phyloP scores from a whole-genome alignment of 2,888 invertebrate species.

The Drosophila histrio region DNA sequence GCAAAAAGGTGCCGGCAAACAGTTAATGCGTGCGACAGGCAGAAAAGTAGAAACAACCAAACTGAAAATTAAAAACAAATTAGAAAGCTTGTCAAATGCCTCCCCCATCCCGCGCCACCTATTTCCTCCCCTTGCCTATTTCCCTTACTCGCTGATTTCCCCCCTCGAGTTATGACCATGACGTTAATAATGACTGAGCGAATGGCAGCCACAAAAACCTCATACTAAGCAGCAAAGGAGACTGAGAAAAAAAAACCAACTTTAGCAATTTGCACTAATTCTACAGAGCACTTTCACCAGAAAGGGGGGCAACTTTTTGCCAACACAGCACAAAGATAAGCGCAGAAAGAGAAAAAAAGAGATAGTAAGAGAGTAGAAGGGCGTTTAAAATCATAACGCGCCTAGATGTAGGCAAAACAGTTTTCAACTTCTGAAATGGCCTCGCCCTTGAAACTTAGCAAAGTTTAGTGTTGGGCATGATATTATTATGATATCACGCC shows the following conservation, averaged over 20 bases:
- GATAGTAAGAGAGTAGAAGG: background rate
- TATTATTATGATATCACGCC: conserved; percentile 12
- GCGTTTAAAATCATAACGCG: conserved; percentile 44
- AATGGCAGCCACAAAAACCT: conserved; percentile 43
- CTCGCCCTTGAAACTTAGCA: conserved; percentile 23
- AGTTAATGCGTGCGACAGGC: conserved; percentile 46
- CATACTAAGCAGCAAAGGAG: conserved; percentile 27
- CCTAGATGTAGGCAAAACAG: conserved; percentile 38
- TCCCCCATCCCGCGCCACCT: background rate
- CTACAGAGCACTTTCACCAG: conserved; percentile 21
- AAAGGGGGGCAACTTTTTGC: conserved; percentile 24
- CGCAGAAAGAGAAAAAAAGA: background rate
- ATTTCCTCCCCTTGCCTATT: background rate
- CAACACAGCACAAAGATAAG: conserved; percentile 29
- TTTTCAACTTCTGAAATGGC: conserved; percentile 1
- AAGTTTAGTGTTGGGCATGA: conserved; percentile 7
- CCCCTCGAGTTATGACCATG: conserved; percentile 43
- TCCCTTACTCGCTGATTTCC: background rate
- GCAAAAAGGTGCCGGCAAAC: conserved; percentile 52
- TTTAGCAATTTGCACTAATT: conserved; percentile 65
- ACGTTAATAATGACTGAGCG: conserved; percentile 58
- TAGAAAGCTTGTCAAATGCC: conserved; percentile 58
- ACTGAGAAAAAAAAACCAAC: conserved; percentile 28
- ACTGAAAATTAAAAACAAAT: conserved; percentile 67
- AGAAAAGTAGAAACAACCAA: conserved; percentile 40